Evolutionary conservation across 2,797 vertebrate genomes (phyloP).

Genomic region (Melanotaenia nigrans): DNA sequence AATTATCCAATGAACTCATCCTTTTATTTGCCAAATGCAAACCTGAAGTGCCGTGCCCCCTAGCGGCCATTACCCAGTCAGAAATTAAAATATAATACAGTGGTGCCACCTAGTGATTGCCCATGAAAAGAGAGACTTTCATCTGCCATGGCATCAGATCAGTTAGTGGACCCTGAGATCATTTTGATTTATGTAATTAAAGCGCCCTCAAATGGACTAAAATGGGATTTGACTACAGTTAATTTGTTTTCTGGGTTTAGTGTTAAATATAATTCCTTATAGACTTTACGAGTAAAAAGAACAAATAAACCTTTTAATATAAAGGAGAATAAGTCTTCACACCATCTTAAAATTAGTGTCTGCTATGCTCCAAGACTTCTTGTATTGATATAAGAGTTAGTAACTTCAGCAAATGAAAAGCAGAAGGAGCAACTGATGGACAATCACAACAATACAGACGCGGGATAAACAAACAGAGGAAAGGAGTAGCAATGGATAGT

Average conservation of each 20-base stretch:
- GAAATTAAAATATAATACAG: neutral
- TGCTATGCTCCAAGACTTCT: neutral
- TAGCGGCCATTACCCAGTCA: neutral
- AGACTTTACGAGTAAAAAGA: neutral
- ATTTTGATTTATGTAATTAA: neutral
- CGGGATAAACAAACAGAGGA: slow-evolving; percentile 11
- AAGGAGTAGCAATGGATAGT: slow-evolving; percentile 19
- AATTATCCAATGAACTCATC: slow-evolving; percentile 55
- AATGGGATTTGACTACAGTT: neutral
- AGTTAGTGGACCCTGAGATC: neutral
- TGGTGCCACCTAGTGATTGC: slow-evolving; percentile 49
- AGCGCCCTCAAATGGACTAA: neutral
- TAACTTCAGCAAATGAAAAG: neutral
- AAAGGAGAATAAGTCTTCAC: neutral
- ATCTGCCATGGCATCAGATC: accelerated
- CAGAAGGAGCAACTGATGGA: neutral
- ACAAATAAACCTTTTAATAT: neutral
- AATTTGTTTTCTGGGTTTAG: neutral
- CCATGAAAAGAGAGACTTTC: neutral
- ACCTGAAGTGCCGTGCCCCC: slow-evolving; percentile 15
- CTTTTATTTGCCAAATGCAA: slow-evolving; percentile 28
- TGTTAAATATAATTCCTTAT: neutral
- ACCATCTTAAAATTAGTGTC: neutral
- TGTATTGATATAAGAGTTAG: neutral
- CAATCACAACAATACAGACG: neutral